Evolutionary conservation across 2,113 vertebrate species (phyloP).

Genomic region (Ornithorhynchus anatinus): DNA sequence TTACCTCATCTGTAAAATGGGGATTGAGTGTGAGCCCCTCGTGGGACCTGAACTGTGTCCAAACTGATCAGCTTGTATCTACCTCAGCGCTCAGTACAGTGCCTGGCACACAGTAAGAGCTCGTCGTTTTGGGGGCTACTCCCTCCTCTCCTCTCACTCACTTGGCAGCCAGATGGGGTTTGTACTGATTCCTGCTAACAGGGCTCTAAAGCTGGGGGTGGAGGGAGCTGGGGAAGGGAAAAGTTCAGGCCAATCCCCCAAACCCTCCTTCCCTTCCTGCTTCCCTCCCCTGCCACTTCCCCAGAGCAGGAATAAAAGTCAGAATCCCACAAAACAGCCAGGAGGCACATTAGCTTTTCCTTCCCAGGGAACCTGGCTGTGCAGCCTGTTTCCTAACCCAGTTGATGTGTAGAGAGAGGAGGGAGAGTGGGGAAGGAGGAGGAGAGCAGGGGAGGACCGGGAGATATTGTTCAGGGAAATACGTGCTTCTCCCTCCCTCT

Average conservation of each 20-base stretch:
- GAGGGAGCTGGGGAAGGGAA: not conserved
- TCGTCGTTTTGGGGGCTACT: not conserved
- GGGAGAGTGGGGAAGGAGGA: not conserved
- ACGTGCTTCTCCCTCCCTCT: not conserved
- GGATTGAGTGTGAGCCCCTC: too few relatives aligned
- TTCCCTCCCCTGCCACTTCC: not conserved
- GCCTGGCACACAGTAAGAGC: not conserved
- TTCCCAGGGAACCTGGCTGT: not conserved
- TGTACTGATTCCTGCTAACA: not conserved
- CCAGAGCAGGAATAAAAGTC: not conserved
- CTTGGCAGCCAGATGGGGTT: not conserved
- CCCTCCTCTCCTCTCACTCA: not conserved
- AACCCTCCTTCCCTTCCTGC: not conserved
- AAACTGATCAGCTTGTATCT: too few relatives aligned
- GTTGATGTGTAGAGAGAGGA: not conserved
- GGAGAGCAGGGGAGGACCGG: not conserved
- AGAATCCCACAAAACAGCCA: not conserved
- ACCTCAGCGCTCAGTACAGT: not conserved
- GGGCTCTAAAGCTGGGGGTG: not conserved
- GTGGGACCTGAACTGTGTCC: too few relatives aligned
- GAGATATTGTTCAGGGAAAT: not conserved
- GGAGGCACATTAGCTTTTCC: not conserved
- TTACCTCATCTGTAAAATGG: too few relatives aligned
- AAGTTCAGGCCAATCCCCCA: not conserved
- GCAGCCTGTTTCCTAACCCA: not conserved